Evolutionary conservation across 2,797 vertebrate species (phyloP).

Genomic region (Tokudaia tokunoshimensis): DNA sequence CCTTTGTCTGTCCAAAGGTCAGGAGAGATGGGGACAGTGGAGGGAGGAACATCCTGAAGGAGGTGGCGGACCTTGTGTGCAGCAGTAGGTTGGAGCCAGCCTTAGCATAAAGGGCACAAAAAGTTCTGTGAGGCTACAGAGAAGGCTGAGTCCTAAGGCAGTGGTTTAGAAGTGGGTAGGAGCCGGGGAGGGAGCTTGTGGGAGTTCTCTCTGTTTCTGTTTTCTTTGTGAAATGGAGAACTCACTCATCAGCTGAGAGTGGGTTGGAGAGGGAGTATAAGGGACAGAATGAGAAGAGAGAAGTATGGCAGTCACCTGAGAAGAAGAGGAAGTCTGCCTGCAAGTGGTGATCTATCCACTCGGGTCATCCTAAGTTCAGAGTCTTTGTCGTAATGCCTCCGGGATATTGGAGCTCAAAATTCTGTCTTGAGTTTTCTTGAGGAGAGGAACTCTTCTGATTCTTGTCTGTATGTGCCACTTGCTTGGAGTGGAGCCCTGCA

Average conservation of each 20-base stretch:
- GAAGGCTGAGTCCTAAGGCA: not conserved
- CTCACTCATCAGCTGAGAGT: not conserved
- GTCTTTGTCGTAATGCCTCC: not conserved
- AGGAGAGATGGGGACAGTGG: not conserved
- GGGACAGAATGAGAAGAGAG: not conserved
- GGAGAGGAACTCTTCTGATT: not conserved
- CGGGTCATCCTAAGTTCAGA: not conserved
- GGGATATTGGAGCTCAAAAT: not conserved
- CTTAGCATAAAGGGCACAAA: fast-evolving
- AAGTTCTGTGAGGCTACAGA: not conserved
- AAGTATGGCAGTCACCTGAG: not conserved
- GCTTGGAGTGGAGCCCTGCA: not conserved
- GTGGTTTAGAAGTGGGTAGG: too few species aligned
- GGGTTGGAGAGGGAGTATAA: fast-evolving
- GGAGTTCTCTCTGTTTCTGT: not conserved
- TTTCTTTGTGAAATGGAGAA: not conserved
- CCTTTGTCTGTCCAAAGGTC: not conserved
- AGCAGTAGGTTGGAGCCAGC: not conserved
- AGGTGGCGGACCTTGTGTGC: too few species aligned
- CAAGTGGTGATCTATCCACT: not conserved
- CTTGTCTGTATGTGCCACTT: not conserved
- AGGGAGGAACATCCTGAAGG: not conserved
- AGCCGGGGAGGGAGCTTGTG: fast-evolving
- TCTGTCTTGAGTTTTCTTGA: not conserved
- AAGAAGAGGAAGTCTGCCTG: not conserved